phyloP scores from a whole-genome alignment of 2,797 vertebrate species.

The Coracias cyanogaster region DNA sequence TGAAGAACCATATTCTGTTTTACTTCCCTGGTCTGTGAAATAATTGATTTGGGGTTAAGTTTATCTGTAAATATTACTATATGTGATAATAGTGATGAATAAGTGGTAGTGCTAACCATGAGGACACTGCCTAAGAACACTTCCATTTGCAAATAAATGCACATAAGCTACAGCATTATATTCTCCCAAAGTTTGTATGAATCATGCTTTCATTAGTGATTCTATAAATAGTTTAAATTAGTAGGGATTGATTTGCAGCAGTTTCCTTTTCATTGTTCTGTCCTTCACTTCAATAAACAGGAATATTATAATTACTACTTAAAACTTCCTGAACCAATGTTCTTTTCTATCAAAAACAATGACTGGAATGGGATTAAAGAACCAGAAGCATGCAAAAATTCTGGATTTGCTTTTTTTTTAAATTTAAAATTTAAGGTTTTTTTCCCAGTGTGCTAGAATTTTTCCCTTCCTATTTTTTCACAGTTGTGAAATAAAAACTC shows the following conservation, averaged over 20 bases:
- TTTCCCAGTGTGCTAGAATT: not conserved
- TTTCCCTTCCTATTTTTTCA: not conserved
- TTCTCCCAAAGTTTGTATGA: not conserved
- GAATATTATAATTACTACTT: not conserved
- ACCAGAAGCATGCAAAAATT: not conserved
- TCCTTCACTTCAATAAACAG: not conserved
- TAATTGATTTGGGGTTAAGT: conserved; percentile 27
- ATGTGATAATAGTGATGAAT: not conserved
- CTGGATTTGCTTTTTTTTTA: not conserved
- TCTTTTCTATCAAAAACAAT: not conserved
- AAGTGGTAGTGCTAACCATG: not conserved
- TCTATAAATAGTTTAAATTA: conserved; percentile 11
- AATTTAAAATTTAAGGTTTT: rapidly evolving
- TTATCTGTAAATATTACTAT: conserved; percentile 54
- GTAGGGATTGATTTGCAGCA: not conserved
- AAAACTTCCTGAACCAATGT: not conserved
- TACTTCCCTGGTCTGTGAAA: conserved; percentile 28
- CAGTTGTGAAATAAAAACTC: not conserved
- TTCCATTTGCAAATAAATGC: conserved; percentile 19
- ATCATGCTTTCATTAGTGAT: conserved; percentile 10
- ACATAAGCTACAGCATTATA: not conserved
- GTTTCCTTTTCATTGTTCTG: not conserved
- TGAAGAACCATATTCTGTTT: conserved; percentile 4
- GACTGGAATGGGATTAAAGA: not conserved
- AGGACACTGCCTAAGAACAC: not conserved